These are phyloP conservation scores for Phengaris alcon DNA, from an alignment of 2,888 invertebrate species.

Conservation along the genomic window DNA sequence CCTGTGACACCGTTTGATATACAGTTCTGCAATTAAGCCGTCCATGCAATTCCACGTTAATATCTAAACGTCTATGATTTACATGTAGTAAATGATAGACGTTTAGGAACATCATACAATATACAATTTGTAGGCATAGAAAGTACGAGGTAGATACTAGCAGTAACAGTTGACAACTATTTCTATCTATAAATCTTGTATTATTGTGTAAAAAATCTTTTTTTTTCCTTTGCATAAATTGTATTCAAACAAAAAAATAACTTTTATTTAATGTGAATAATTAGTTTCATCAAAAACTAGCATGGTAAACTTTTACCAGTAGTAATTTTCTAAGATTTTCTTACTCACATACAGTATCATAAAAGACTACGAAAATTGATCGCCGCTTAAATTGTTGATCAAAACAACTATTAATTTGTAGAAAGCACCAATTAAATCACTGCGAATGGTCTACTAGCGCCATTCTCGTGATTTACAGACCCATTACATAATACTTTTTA, in stretches of 20 bases:
- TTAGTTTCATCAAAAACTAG: too few relatives aligned
- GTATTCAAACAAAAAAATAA: not conserved
- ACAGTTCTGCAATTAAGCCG: slow-evolving; percentile 22
- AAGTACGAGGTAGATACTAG: too few relatives aligned
- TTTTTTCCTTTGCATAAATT: not conserved
- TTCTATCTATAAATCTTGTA: too few relatives aligned
- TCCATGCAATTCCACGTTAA: slow-evolving; percentile 13
- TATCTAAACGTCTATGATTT: slow-evolving; percentile 22
- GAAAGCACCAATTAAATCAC: slow-evolving; percentile 27
- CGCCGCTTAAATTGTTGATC: slow-evolving; percentile 6
- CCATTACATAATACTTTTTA: slow-evolving; percentile 20
- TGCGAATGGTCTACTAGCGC: slow-evolving; percentile 14
- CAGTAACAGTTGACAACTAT: too few relatives aligned
- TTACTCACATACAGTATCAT: not conserved
- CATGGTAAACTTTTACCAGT: not conserved
- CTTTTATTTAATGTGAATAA: not conserved
- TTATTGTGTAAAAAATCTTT: too few relatives aligned
- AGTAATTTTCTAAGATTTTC: not conserved
- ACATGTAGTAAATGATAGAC: too few relatives aligned
- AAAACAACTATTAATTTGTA: slow-evolving; percentile 24
- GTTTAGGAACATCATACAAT: not conserved
- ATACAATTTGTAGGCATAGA: not conserved
- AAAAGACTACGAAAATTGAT: not conserved
- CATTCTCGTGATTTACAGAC: slow-evolving; percentile 13
- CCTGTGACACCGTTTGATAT: slow-evolving; percentile 27